These are phyloP conservation scores for Drosophila sordidapex DNA, from an alignment of 2,888 invertebrate genomes.

Conservation along the genomic window DNA sequence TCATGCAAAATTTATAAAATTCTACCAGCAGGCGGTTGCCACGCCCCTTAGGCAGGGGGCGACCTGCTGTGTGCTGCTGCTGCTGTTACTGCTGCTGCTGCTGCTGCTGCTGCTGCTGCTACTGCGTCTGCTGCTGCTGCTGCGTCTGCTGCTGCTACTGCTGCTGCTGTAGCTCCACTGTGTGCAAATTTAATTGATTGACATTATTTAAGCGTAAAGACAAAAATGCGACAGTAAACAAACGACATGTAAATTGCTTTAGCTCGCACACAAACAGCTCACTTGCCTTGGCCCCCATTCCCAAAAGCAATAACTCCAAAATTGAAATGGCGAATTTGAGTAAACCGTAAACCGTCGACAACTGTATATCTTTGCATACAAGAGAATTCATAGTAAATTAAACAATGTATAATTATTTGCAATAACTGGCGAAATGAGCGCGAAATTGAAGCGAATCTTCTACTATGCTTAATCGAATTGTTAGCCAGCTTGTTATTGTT, in stretches of 20 bases:
- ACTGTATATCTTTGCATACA: background rate
- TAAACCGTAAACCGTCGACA: accelerated
- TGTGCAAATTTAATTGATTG: conserved; percentile 58
- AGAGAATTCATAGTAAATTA: background rate
- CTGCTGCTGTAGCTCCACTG: conserved; percentile 2
- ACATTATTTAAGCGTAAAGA: conserved; percentile 55
- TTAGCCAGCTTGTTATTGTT: conserved; percentile 1
- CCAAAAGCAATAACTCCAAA: conserved; percentile 12
- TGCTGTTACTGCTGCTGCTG: background rate
- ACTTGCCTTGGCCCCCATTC: background rate
- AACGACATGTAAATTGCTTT: conserved; percentile 59
- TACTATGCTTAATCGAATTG: conserved; percentile 1
- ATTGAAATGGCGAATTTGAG: background rate
- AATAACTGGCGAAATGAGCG: background rate
- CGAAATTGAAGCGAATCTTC: background rate
- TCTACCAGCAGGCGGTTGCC: conserved; percentile 42
- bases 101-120: background rate
- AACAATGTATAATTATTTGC: background rate
- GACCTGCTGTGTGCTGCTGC: conserved; percentile 7
- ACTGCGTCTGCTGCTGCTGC: background rate
- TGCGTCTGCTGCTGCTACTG: background rate
- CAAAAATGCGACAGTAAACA: conserved; percentile 47
- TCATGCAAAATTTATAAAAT: conserved; percentile 50
- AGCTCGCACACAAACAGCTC: conserved; percentile 5
- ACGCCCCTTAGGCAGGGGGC: conserved; percentile 8